These are phyloP conservation scores for Campaea margaritaria DNA, from an alignment of 2,888 invertebrate genomes.

Conservation along the genomic window DNA sequence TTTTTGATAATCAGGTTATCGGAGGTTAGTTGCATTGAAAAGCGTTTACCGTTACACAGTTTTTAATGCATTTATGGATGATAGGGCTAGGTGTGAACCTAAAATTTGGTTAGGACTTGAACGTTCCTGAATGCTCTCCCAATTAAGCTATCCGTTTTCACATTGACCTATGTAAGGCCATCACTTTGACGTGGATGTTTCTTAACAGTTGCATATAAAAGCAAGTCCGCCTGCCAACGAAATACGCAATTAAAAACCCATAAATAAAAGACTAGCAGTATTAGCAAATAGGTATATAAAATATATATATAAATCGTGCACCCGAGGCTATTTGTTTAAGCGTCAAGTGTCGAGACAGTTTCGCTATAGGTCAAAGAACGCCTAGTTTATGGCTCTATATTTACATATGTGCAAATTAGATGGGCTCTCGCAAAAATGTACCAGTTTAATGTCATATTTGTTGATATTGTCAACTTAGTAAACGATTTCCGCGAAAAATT, in stretches of 20 bases:
- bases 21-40: too few species aligned
- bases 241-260: constrained; percentile 26
- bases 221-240: constrained; percentile 2
- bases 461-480: too few species aligned
- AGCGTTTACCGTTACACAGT: too few species aligned
- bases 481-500: too few species aligned
- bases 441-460: too few species aligned
- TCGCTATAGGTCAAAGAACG: constrained; percentile 19
- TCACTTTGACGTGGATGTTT: constrained; percentile 9
- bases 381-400: constrained; percentile 12
- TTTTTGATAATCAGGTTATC: too few species aligned
- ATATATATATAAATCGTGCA: constrained; percentile 6
- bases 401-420: constrained; percentile 10
- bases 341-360: constrained; percentile 18
- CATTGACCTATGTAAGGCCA: not conserved
- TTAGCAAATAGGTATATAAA: constrained; percentile 17
- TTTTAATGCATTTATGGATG: too few species aligned
- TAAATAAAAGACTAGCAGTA: constrained; percentile 18
- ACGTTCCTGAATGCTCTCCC: not conserved
- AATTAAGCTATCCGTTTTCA: not conserved
- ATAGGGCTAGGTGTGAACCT: too few species aligned
- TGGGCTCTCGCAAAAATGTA: not conserved
- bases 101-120: too few species aligned
- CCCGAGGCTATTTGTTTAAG: constrained; percentile 21
- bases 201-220: constrained; percentile 18